phyloP scores from a whole-genome alignment of 2,888 invertebrate genomes.

The Epirrhoe tristata region DNA sequence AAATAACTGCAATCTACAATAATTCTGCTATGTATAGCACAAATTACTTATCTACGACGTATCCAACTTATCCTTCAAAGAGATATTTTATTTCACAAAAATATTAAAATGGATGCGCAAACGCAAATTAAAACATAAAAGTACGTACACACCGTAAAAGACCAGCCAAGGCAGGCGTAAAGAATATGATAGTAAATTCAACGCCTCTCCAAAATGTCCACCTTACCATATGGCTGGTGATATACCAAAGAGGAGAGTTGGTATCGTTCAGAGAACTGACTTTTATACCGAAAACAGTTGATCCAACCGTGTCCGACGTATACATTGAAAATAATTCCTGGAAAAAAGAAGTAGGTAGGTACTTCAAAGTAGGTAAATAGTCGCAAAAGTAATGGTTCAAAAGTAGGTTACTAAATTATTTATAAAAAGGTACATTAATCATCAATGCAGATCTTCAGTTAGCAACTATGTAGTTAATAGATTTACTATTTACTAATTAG shows the following conservation, averaged over 20 bases:
- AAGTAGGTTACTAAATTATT: too few species aligned
- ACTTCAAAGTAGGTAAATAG: too few species aligned
- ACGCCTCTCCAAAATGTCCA: slow-evolving; percentile 72
- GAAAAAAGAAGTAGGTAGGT: background rate
- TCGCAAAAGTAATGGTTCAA: too few species aligned
- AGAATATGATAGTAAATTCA: slow-evolving; percentile 67
- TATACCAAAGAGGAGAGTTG: slow-evolving; percentile 68
- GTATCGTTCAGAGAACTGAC: slow-evolving; percentile 64
- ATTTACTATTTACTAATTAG: too few species aligned
- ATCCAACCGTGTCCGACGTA: slow-evolving; percentile 71
- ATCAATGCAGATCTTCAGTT: too few species aligned
- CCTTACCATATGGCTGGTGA: slow-evolving; percentile 71
- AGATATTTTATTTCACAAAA: too few species aligned
- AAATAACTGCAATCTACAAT: slow-evolving; percentile 64
- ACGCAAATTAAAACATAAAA: slow-evolving; percentile 27
- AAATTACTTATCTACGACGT: too few species aligned
- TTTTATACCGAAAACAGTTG: slow-evolving; percentile 67
- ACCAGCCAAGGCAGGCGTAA: slow-evolving; percentile 63
- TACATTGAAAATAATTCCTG: slow-evolving; percentile 74
- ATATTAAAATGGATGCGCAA: background rate
- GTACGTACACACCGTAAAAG: slow-evolving; percentile 54
- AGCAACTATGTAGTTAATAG: too few species aligned
- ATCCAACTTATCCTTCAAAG: too few species aligned
- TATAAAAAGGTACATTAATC: too few species aligned
- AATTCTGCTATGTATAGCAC: slow-evolving; percentile 41